Base-by-base conservation (phyloP, 2,797 vertebrate species). In the Chromobotia macracanthus region DNA sequence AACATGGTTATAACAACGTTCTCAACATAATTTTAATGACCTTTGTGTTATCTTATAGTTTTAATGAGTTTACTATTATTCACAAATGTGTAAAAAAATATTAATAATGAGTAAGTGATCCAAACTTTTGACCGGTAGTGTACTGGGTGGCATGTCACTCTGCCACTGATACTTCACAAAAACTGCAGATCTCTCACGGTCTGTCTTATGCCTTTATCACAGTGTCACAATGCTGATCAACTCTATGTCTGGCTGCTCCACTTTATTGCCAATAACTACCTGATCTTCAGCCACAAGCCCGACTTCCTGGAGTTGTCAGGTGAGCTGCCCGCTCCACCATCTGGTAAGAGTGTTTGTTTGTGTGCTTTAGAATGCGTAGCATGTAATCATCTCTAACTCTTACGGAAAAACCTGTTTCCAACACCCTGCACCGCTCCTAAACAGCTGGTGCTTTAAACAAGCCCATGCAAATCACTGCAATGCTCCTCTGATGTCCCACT, bases 281-380 rank as follows among this genome's bases (percentile, higher is more conserved):
- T 98, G 92, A 98, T 98, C 93, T 99, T 99, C 92, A 98, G 97
- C 82, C 96, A 97, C 86, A 99, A 98, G 88, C 95, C 96, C 0
- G 97, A 99, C 88, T 99, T 99, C 92, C 93, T 98, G 88, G 97
- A 99, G 79, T 95, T 99, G 87, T 96, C 97, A 93, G 96, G 97
- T 99, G 93, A 92, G 92, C 64, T 16, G 3, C 67, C 63, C 2
- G 46, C 21, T 48, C 12, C 10, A 58, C 75, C 38, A 35, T 48
- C 66, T 79, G 72, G 41, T 46, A 55, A 7, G 21, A 10, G 11
- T n/a, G n/a, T n/a, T n/a, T n/a, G n/a, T 65, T 60, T 19, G 13
- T 13, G 15, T 23, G 44, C 46, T 61, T 79, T 79, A 71, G n/a
- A 65, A 64, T 25, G 31, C 73, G 75, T n/a, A 38, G 21, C 50